phyloP scores from a whole-genome alignment of 2,888 invertebrate genomes.

The Brenthis daphne region DNA sequence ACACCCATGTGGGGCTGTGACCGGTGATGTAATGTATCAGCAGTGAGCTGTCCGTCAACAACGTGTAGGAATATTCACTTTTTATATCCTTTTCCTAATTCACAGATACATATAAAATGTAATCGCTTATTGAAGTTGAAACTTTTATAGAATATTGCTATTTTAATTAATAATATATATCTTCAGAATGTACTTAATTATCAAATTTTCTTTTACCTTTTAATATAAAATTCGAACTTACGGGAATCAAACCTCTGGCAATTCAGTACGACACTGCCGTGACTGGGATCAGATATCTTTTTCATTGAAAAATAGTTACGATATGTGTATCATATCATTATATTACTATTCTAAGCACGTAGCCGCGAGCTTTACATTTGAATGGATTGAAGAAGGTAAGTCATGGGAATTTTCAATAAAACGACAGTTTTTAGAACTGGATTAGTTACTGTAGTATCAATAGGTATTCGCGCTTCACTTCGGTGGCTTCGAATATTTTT shows the following conservation, averaged over 20 bases:
- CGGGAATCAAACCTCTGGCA: not conserved
- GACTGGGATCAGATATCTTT: not conserved
- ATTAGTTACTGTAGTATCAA: not conserved
- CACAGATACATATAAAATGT: no score
- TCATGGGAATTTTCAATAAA: slow-evolving; percentile 11
- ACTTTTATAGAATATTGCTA: no score
- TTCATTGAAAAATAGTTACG: slow-evolving; percentile 2
- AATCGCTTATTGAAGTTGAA: no score
- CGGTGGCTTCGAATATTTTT: not conserved
- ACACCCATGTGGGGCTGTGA: no score
- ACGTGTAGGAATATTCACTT: no score
- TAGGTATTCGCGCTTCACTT: not conserved
- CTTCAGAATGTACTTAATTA: no score
- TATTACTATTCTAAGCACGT: slow-evolving; percentile 8
- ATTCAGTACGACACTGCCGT: not conserved
- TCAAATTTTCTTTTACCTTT: no score
- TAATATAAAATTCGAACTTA: not conserved
- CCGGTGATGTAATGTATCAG: no score
- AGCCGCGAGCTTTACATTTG: slow-evolving; percentile 1
- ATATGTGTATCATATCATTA: not conserved
- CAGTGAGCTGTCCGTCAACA: no score
- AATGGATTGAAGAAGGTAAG: not conserved
- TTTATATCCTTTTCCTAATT: no score
- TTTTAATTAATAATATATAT: no score
- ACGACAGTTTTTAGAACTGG: not conserved